A percentile compares a stretch with the other conserved stretches of the same genome.
Evolutionary conservation across 37 sponge, comb jelly and placozoan species (phyloP).

Genomic region (Halisarca cf. caerulea): DNA sequence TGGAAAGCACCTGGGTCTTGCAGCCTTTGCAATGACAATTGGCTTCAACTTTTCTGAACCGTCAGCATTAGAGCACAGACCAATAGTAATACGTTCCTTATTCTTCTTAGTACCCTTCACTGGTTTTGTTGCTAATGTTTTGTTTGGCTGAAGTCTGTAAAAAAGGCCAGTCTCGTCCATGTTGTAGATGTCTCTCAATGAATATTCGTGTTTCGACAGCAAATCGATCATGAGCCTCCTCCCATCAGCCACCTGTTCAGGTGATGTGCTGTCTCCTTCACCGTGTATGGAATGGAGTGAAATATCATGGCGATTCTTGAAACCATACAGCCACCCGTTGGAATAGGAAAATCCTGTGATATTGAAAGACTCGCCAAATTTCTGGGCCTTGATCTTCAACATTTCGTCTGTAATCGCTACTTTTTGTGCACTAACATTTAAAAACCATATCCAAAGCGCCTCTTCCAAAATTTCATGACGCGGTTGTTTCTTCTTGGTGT

Average conservation of each 20-base stretch:
- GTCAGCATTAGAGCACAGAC: conserved; percentile 21
- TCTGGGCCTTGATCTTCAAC: not conserved
- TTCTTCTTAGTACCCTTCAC: conserved; percentile 1
- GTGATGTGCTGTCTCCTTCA: not conserved
- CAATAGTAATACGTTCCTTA: not conserved
- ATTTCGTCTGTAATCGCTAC: conserved; percentile 5
- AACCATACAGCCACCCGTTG: not conserved
- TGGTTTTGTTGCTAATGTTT: conserved; percentile 1
- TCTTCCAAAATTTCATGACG: not conserved
- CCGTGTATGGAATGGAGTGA: not conserved
- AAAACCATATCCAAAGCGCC: conserved; percentile 10
- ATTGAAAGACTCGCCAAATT: not conserved
- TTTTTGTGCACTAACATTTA: not conserved
- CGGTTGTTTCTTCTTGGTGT: not conserved
- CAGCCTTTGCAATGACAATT: conserved; percentile 47
- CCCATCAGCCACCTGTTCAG: not conserved
- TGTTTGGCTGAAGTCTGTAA: conserved; percentile 10
- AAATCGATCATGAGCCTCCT: too few relatives aligned
- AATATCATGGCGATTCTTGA: conserved; percentile 29
- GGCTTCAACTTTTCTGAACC: conserved; percentile 43
- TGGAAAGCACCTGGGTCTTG: conserved; percentile 16
- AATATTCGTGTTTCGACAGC: too few relatives aligned
- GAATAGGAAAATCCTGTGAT: not conserved
- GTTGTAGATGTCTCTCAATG: not conserved
- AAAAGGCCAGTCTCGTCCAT: conserved; percentile 24